A percentile compares a stretch with the other conserved stretches of the same genome.
phyloP scores from a whole-genome alignment of 2,113 vertebrate species.

The Petrocephalus zakoni region DNA sequence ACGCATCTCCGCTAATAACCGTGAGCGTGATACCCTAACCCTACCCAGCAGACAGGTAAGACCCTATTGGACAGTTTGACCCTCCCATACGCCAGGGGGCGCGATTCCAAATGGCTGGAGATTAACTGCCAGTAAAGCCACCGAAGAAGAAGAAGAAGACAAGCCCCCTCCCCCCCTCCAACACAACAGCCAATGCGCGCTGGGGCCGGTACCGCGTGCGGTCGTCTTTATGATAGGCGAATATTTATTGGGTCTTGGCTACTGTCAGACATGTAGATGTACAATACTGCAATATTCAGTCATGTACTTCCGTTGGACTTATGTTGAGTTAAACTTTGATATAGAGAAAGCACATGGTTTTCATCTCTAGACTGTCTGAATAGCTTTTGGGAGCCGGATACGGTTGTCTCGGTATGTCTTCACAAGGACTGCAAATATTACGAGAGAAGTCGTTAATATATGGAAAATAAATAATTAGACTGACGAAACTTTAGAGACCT shows the following conservation, averaged over 20 bases:
- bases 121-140: background rate
- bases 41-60: background rate
- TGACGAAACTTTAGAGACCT: background rate
- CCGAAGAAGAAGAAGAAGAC: background rate
- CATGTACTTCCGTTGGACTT: background rate
- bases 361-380: background rate
- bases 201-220: background rate
- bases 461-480: background rate
- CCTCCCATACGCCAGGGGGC: background rate
- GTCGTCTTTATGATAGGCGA: background rate
- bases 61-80: background rate
- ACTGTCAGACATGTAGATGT: background rate
- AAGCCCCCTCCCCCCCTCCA: background rate
- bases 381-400: no score
- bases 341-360: background rate
- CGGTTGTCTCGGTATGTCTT: background rate
- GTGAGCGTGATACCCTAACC: background rate
- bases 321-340: background rate
- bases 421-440: background rate
- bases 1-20: background rate
- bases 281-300: background rate
- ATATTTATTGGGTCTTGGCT: background rate
- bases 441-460: background rate
- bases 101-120: background rate
- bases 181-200: background rate